Evolutionary conservation across 2,888 invertebrate genomes (phyloP).

Genomic region (Smittia aterrima): DNA sequence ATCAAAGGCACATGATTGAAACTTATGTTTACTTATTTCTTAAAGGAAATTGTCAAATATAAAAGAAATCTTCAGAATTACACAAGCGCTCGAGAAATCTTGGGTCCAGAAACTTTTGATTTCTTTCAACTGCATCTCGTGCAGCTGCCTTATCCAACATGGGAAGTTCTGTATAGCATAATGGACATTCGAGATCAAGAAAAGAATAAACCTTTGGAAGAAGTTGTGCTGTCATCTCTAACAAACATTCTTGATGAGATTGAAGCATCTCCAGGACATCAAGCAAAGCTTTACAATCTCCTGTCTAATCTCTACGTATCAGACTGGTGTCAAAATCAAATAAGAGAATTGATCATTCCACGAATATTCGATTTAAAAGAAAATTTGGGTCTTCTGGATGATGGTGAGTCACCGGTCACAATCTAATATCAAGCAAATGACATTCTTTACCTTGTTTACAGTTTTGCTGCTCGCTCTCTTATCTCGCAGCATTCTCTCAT

Average conservation of each 20-base stretch:
- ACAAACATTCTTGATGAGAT: background rate
- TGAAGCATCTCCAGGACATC: background rate
- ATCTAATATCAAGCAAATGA: background rate
- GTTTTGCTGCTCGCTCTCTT: conserved; percentile 12
- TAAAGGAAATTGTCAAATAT: conserved; percentile 27
- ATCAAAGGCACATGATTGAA: too few species aligned
- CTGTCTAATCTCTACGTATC: conserved; percentile 12
- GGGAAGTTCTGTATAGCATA: background rate
- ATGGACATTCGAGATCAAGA: background rate
- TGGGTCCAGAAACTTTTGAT: background rate
- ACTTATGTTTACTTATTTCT: background rate
- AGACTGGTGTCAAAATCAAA: background rate
- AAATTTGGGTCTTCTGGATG: background rate
- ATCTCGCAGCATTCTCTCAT: background rate
- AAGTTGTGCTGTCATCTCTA: background rate
- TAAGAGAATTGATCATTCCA: background rate
- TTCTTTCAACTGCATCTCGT: background rate
- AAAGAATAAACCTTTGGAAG: conserved; percentile 2
- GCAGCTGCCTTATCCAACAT: conserved; percentile 5
- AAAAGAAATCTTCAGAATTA: conserved; percentile 18
- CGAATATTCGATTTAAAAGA: conserved; percentile 15
- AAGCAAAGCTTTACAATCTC: conserved; percentile 9
- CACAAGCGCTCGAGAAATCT: background rate
- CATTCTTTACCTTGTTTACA: background rate
- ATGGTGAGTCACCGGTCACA: background rate